These are phyloP conservation scores for Centruroides sculpturatus DNA, from an alignment of 1,140 invertebrate species.

Conservation along the genomic window DNA sequence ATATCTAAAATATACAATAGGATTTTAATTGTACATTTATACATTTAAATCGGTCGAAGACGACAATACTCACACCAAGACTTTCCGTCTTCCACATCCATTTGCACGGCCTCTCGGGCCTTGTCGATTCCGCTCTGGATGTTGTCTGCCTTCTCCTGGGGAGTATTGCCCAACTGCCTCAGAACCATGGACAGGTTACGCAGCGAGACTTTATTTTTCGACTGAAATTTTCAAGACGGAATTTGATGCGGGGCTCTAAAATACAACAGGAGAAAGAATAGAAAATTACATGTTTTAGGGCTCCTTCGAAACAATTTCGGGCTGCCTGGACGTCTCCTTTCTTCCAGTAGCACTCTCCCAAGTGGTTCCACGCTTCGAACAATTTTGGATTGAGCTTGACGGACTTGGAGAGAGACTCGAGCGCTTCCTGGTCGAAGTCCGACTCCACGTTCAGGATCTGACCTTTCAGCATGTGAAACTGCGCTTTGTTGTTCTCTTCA, in stretches of 20 bases:
- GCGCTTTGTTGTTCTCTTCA: constrained; percentile 39
- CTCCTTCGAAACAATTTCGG: constrained; percentile 69
- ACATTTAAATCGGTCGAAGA: too few species aligned
- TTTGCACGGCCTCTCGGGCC: constrained; percentile 65
- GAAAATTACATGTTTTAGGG: constrained; percentile 55
- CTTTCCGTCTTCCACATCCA: constrained; percentile 63
- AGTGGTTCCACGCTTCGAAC: constrained; percentile 73
- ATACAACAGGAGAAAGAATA: constrained; percentile 1
- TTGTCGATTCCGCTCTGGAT: constrained; percentile 56
- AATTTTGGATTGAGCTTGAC: constrained; percentile 70
- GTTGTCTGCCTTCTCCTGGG: constrained; percentile 43
- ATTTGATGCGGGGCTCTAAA: neutral
- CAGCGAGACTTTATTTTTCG: constrained; percentile 59
- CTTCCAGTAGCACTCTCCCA: constrained; percentile 82
- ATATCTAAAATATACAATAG: constrained; percentile 33
- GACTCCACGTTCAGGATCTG: constrained; percentile 57
- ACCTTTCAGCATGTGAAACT: constrained; percentile 58
- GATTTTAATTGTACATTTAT: neutral
- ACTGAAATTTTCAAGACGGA: constrained; percentile 30
- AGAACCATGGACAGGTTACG: constrained; percentile 71
- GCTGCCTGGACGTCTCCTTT: constrained; percentile 63
- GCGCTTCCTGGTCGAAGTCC: constrained; percentile 49
- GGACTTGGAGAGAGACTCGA: constrained; percentile 59
- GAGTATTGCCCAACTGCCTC: constrained; percentile 44
- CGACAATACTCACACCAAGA: constrained; percentile 44